A percentile compares a stretch with the other conserved stretches of the same genome.
phyloP scores from a whole-genome alignment of 2,797 vertebrate genomes.

The Peromyscus aztecus region DNA sequence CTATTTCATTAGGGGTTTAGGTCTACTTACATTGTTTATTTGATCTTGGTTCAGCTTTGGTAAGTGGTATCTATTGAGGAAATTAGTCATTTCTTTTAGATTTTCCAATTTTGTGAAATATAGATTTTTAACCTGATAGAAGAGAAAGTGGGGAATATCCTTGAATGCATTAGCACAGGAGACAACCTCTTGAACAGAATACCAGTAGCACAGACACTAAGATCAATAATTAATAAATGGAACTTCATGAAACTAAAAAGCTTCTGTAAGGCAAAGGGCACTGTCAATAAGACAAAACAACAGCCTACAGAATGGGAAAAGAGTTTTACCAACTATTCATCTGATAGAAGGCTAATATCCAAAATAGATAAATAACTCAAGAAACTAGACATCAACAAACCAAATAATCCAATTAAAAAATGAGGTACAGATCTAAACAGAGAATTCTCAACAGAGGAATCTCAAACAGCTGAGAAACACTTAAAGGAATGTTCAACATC shows the following conservation, averaged over 20 bases:
- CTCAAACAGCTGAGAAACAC: background rate
- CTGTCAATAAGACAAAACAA: background rate
- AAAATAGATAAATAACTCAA: background rate
- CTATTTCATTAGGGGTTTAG: background rate
- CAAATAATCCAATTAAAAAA: background rate
- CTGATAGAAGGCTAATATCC: background rate
- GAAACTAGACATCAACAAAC: background rate
- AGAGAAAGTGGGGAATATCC: background rate
- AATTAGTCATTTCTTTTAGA: background rate
- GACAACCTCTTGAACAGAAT: background rate
- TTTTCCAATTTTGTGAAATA: background rate
- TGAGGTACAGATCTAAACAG: background rate
- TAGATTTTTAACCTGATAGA: background rate
- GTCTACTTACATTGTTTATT: background rate
- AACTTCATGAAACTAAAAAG: background rate
- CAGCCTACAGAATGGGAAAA: background rate
- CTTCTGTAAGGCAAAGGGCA: background rate
- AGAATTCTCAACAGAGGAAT: background rate
- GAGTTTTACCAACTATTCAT: background rate
- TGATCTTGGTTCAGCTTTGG: background rate
- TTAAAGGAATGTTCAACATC: background rate
- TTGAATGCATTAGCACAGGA: background rate
- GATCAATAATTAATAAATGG: background rate
- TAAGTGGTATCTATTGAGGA: background rate
- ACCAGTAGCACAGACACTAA: background rate